Evolutionary conservation across 2,888 invertebrate genomes (phyloP), one percentile per base, ranked within the genome.

Genomic region (Melitaea athalia): DNA sequence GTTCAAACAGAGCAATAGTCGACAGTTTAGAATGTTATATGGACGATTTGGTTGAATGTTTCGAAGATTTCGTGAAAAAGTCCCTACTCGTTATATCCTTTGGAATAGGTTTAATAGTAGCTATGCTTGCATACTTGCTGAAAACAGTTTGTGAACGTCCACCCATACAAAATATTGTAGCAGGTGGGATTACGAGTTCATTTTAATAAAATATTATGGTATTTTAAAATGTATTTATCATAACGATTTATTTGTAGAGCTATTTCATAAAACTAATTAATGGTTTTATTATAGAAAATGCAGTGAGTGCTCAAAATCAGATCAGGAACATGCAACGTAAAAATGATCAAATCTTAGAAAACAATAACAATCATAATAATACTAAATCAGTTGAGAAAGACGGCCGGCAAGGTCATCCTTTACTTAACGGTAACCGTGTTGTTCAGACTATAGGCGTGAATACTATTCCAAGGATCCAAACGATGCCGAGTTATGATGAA

Each of bases 31-130:
- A 86, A 78, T 81, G 80, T 74, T 86, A 81, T 67, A 78, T 90
- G 78, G 84, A 85, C 14, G 84, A 87, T 5, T 64, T 89, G 55
- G 75, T 86, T 1, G 81, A 83, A 5, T 76, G 78, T 62, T 85
- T 89, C 68, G 84, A 89, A 55, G 84, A 84, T 43, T 87, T 87
- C 60, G 71, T 87, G 10, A 83, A 82, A 65, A 86, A 85, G 69
- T 85, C 86, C 0, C 77, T 89, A 1, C 24, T 88, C 2, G 69
- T 85, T 5, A 75, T 91, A 59, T 78, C 82, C 0, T 62, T 86
- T 8, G 84, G 79, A 8, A 64, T 86, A 0, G 84, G 80, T 0
- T 75, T 80, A 8, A 71, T 88, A 3, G 71, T 86, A 1, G 71
- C 81, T 1, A 76, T 86, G 75, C 69, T 84, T 2, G 61, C 81